Evolutionary conservation across 1,140 invertebrate species (phyloP).

Genomic region (Drosophila neocordata): DNA sequence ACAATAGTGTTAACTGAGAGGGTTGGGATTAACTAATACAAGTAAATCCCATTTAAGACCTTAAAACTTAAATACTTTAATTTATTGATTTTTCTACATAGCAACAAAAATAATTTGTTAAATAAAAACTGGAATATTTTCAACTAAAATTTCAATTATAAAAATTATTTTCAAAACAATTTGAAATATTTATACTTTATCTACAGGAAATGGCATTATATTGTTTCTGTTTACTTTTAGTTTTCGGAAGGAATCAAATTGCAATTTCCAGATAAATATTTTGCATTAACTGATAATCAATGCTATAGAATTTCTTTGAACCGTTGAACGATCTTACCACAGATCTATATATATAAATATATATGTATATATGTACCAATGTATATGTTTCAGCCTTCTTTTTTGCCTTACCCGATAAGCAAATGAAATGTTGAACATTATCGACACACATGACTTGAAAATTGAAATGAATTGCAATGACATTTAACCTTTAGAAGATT

Average conservation of each 20-base stretch:
- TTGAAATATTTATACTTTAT: too few relatives aligned
- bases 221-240: too few relatives aligned
- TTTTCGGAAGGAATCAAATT: too few relatives aligned
- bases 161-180: too few relatives aligned
- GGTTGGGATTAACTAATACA: background rate
- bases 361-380: background rate
- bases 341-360: background rate
- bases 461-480: background rate
- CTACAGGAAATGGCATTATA: background rate
- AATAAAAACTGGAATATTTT: too few relatives aligned
- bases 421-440: conserved; percentile 8
- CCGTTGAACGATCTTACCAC: background rate
- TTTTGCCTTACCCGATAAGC: background rate
- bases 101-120: too few relatives aligned
- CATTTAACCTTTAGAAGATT: conserved; percentile 1
- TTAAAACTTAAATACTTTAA: background rate
- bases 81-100: background rate
- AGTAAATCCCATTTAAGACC: conserved; percentile 10
- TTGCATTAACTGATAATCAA: too few relatives aligned
- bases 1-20: background rate
- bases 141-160: too few relatives aligned
- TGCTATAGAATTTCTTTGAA: background rate
- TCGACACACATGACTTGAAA: conserved; percentile 5
- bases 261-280: too few relatives aligned
- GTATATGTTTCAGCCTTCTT: background rate